These are phyloP conservation scores for Catalaphyllia jardinei DNA, from an alignment of 64 coral and sea anemone species.

Conservation along the genomic window DNA sequence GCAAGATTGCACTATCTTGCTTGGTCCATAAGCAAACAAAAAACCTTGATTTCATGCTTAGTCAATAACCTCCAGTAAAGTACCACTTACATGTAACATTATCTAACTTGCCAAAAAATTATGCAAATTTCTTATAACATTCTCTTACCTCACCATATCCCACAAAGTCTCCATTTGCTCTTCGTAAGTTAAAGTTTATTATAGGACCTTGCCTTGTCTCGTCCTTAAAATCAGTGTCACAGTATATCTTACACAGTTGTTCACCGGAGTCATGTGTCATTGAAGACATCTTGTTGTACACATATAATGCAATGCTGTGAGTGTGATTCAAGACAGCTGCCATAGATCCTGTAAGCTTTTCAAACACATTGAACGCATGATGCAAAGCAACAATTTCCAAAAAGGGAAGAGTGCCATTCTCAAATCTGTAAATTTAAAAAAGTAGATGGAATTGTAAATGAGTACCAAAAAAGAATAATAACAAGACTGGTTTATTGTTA, in stretches of 20 bases:
- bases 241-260: slow-evolving; percentile 64
- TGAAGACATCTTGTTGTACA: slow-evolving; percentile 67
- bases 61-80: too few species aligned
- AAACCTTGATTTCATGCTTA: too few species aligned
- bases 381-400: slow-evolving; percentile 83
- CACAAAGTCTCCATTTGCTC: slow-evolving; percentile 86
- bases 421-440: slow-evolving; percentile 90
- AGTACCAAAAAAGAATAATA: too few species aligned
- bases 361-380: slow-evolving; percentile 70
- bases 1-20: too few species aligned
- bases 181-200: slow-evolving; percentile 87
- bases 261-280: slow-evolving; percentile 78
- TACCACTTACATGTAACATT: too few species aligned
- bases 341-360: slow-evolving; percentile 67
- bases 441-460: neutral
- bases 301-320: slow-evolving; percentile 73
- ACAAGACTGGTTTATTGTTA: too few species aligned
- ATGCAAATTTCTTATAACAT: neutral
- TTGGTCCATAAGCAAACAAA: too few species aligned
- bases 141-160: slow-evolving; percentile 92
- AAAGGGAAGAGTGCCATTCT: slow-evolving; percentile 93
- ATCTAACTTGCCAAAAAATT: too few species aligned
- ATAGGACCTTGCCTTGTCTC: slow-evolving; percentile 73
- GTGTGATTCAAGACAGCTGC: slow-evolving; percentile 74
- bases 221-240: slow-evolving; percentile 74